A percentile compares a stretch with the other conserved stretches of the same genome.
Conservation (phyloP, 2,797 vertebrate genomes). For the Coluber constrictor region DNA sequence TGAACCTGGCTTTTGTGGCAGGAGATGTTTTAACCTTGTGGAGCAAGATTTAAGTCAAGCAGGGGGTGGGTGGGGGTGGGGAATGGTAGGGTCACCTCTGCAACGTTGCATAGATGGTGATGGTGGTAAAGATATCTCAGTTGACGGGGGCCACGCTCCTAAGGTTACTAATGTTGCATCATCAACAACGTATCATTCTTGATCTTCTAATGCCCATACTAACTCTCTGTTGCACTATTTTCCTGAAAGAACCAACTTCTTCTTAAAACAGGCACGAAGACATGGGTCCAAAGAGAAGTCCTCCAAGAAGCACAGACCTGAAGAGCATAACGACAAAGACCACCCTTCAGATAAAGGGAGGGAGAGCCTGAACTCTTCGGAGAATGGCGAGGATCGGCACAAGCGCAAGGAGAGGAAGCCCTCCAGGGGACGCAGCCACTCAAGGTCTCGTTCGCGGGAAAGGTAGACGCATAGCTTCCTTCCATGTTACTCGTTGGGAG, state of each 20-base stretch:
- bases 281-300: slow-evolving; percentile 89
- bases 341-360: slow-evolving; percentile 81
- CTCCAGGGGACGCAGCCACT: slow-evolving; percentile 85
- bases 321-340: slow-evolving; percentile 84
- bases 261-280: slow-evolving; percentile 99
- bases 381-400: slow-evolving; percentile 91
- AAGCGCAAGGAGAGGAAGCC: slow-evolving; percentile 87
- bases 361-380: slow-evolving; percentile 86
- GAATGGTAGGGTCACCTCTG: slow-evolving; percentile 34
- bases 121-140: slow-evolving; percentile 57
- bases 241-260: slow-evolving; percentile 99
- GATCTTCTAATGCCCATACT: slow-evolving; percentile 89
- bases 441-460: slow-evolving; percentile 90
- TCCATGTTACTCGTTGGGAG: not conserved
- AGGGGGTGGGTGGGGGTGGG: slow-evolving; percentile 14
- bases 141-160: slow-evolving; percentile 69
- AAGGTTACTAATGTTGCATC: slow-evolving; percentile 84
- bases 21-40: slow-evolving; percentile 36
- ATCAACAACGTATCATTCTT: slow-evolving; percentile 79
- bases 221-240: slow-evolving; percentile 99
- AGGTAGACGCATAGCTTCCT: slow-evolving; percentile 68
- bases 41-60: slow-evolving; percentile 42
- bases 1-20: not conserved
- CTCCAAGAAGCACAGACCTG: slow-evolving; percentile 87
- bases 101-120: slow-evolving; percentile 64